Conservation (phyloP, 2,113 vertebrate genomes). For the Oostethus manadensis region DNA sequence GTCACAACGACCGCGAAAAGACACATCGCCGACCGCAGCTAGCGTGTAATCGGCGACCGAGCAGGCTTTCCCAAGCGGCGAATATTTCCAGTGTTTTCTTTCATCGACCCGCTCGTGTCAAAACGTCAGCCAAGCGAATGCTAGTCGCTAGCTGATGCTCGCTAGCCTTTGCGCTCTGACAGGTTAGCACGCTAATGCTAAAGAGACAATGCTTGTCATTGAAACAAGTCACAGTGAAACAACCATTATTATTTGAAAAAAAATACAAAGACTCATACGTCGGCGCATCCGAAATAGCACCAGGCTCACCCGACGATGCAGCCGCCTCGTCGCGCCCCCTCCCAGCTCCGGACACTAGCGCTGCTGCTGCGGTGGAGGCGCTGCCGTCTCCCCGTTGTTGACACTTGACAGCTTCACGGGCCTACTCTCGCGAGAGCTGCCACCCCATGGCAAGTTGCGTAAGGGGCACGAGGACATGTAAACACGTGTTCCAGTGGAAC, state of each 20-base stretch:
- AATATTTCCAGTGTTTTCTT: background rate
- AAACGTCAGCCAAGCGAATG: constrained; percentile 21
- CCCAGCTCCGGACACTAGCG: constrained; percentile 52
- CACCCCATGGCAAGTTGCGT: constrained; percentile 30
- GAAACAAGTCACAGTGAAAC: background rate
- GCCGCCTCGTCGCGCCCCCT: constrained; percentile 48
- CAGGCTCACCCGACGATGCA: constrained; percentile 58
- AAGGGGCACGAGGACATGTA: constrained; percentile 17
- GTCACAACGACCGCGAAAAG: background rate
- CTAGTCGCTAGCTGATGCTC: constrained; percentile 33
- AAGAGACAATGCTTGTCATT: too few relatives aligned
- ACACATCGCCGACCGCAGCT: background rate
- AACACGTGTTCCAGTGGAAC: background rate
- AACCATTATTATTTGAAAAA: background rate
- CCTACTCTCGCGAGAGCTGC: constrained; percentile 61
- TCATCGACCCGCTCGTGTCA: background rate
- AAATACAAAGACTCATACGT: background rate
- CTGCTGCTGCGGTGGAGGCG: constrained; percentile 15
- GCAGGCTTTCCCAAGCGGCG: background rate
- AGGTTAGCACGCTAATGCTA: background rate
- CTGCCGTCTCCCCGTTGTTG: constrained; percentile 55
- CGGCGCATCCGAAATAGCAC: constrained; percentile 1
- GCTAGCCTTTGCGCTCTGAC: constrained; percentile 25
- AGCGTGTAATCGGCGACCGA: background rate
- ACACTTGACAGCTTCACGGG: constrained; percentile 57